phyloP scores from a whole-genome alignment of 2,888 invertebrate genomes.

The Crossocerus cetratus region DNA sequence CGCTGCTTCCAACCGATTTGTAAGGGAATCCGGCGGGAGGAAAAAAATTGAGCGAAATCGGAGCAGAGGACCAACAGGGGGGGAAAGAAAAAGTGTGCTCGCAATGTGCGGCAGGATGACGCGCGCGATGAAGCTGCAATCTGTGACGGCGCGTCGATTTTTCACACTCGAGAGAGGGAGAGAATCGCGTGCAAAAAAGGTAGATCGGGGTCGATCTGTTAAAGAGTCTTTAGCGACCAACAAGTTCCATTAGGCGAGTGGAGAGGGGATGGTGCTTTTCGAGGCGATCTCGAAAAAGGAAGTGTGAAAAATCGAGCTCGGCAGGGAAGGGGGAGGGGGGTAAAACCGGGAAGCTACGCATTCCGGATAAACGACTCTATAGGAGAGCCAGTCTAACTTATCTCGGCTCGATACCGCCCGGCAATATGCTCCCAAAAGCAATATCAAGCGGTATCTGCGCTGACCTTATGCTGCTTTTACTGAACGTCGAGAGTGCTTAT shows the following conservation, averaged over 20 bases:
- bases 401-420: slow-evolving; percentile 16
- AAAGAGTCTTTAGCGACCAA: slow-evolving; percentile 38
- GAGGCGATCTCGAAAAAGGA: slow-evolving; percentile 15
- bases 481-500: slow-evolving; percentile 24
- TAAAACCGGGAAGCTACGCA: slow-evolving; percentile 1
- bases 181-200: slow-evolving; percentile 4
- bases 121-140: slow-evolving; percentile 35
- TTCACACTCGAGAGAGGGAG: slow-evolving; percentile 21
- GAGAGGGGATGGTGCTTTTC: slow-evolving; percentile 15
- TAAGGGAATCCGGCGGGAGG: not conserved
- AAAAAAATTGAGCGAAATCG: slow-evolving; percentile 16
- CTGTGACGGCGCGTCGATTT: slow-evolving; percentile 43
- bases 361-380: slow-evolving; percentile 33
- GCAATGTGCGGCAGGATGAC: slow-evolving; percentile 1
- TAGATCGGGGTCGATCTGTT: slow-evolving; percentile 36
- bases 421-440: slow-evolving; percentile 50
- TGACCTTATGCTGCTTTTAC: slow-evolving; percentile 54
- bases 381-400: slow-evolving; percentile 30
- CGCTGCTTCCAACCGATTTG: slow-evolving; percentile 25
- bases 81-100: slow-evolving; percentile 5
- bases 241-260: slow-evolving; percentile 8
- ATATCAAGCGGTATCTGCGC: slow-evolving; percentile 44
- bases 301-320: slow-evolving; percentile 40
- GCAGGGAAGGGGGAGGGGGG: no score
- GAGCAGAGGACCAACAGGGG: slow-evolving; percentile 9